phyloP scores from a whole-genome alignment of 2,797 vertebrate species.

The Otus scops region DNA sequence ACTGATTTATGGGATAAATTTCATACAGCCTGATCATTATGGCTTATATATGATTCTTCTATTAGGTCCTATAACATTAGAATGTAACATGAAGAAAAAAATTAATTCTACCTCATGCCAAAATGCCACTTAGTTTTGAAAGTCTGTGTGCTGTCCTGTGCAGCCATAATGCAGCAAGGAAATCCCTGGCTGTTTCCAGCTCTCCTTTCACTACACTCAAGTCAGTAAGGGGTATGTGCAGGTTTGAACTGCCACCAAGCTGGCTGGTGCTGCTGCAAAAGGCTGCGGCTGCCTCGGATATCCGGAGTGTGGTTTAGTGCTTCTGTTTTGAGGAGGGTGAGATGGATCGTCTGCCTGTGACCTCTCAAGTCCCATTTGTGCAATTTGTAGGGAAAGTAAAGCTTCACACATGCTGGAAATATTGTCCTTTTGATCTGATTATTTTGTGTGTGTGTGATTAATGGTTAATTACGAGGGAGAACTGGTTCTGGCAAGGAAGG shows the following conservation, averaged over 20 bases:
- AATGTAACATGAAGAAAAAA: neutral
- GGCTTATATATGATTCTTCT: neutral
- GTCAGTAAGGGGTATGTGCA: neutral
- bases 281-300: fast-evolving
- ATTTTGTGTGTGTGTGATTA: neutral
- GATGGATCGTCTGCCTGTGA: neutral
- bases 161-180: fast-evolving
- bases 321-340: neutral
- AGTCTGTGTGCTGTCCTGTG: neutral
- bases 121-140: neutral
- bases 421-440: neutral
- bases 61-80: neutral
- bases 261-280: neutral
- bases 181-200: neutral
- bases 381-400: neutral
- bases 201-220: neutral
- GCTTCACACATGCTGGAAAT: neutral
- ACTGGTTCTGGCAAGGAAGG: neutral
- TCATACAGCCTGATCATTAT: neutral
- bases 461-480: constrained; percentile 5
- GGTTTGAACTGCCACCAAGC: neutral
- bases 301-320: fast-evolving
- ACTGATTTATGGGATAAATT: neutral
- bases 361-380: neutral
- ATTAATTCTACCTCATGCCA: neutral